Evolutionary conservation across 2,113 vertebrate species (phyloP), one percentile per base, ranked within the genome.

Genomic region (Monopterus albus): DNA sequence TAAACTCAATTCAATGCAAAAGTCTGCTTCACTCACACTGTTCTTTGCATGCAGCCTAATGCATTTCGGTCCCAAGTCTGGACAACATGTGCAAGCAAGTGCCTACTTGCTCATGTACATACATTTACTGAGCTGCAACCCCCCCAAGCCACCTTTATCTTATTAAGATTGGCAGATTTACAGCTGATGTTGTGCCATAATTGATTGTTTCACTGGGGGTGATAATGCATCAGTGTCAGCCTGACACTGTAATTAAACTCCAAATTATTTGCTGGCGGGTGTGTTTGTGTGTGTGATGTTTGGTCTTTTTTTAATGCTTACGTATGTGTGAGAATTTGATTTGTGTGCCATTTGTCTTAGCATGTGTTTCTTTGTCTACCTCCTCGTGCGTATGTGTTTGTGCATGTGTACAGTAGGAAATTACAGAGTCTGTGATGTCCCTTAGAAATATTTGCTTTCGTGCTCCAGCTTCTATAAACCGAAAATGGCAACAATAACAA

Each of bases 111-210:
- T 31, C 9, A 17, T 15, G 11, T 20, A 29, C 35, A 65, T 14
- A 29, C 43, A 43, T 52, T 61, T 59, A 47, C 39, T 21, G 6
- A 18, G 36, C 35, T 35, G 39, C 13, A 25, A 5, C 35, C n/a
- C 23, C 15, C 20, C n/a, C 39, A 11, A 6, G 40, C 14, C 20
- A 58, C 39, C 56, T 62, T 60, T 65, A 29, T 39, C 56, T 82
- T 81, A 84, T 86, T 82, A 83, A 78, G 57, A 73, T 18, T 46
- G 77, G 59, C 56, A 66, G 75, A 86, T 89, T 90, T 78, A 87
- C 77, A 83, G 69, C 78, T 78, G 61, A 86, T 81, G 57, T 72
- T 58, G 52, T 60, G 67, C 45, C 18, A 46, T 88, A 90, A 85
- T 81, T 88, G 83, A 46, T 28, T 35, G 76, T 79, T 85, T 78